Conservation (phyloP, 2,797 vertebrate species). For the Enteromius afrohamiltoni region DNA sequence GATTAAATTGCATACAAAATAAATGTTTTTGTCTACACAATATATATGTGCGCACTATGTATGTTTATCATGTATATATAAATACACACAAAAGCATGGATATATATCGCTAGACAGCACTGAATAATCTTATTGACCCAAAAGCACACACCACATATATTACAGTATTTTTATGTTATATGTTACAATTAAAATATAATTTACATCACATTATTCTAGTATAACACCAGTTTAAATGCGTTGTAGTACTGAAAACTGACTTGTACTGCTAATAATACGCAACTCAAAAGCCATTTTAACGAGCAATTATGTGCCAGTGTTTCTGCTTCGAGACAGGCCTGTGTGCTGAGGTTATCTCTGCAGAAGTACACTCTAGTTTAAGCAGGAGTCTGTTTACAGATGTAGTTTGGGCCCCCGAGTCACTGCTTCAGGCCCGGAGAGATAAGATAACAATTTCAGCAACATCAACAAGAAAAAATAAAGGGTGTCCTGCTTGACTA, state of each 20-base stretch:
- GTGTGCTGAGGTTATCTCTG: background rate
- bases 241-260: background rate
- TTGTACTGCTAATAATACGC: background rate
- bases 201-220: background rate
- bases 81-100: no score
- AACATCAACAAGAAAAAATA: conserved; percentile 13
- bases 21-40: no score
- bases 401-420: conserved; percentile 11
- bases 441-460: conserved; percentile 34
- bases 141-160: background rate
- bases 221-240: background rate
- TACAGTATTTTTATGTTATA: background rate
- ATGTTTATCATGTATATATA: no score
- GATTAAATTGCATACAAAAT: no score
- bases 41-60: no score
- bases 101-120: no score
- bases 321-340: background rate
- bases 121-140: background rate
- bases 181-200: background rate
- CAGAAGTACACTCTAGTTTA: background rate
- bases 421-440: conserved; percentile 23
- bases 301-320: background rate
- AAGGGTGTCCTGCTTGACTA: conserved; percentile 7
- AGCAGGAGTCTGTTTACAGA: conserved; percentile 15
- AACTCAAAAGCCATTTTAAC: background rate